phyloP scores from a whole-genome alignment of 64 coral and sea anemone genomes.

The Platygyra sinensis region DNA sequence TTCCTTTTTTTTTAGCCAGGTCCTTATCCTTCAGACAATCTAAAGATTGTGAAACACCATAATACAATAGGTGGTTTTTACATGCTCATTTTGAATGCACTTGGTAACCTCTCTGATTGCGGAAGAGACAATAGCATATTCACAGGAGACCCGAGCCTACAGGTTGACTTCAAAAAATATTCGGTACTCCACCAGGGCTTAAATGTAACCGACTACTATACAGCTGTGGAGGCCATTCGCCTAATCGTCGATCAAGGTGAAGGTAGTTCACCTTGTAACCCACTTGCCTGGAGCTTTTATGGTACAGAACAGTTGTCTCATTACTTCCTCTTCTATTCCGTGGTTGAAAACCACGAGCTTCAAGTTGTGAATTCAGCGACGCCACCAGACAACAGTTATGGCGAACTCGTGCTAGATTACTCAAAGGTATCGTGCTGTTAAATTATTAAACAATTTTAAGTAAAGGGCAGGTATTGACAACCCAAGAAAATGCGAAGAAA shows the following conservation, averaged over 20 bases:
- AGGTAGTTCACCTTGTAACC: conserved; percentile 75
- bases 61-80: conserved; percentile 79
- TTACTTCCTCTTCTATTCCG: conserved; percentile 77
- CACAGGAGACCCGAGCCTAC: conserved; percentile 55
- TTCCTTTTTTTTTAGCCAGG: background rate
- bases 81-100: conserved; percentile 69
- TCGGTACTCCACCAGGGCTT: conserved; percentile 45
- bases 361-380: background rate
- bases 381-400: background rate
- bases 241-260: conserved; percentile 74
- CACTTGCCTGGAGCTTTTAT: conserved; percentile 28
- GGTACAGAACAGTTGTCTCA: conserved; percentile 52
- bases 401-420: background rate
- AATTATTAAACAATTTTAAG: background rate
- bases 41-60: conserved; percentile 35
- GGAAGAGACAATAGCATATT: conserved; percentile 73
- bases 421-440: background rate
- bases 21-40: background rate
- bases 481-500: background rate
- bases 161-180: conserved; percentile 44
- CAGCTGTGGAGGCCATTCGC: conserved; percentile 53
- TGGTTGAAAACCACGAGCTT: conserved; percentile 64
- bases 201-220: conserved; percentile 53
- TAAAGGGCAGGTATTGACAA: background rate
- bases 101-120: conserved; percentile 74